phyloP scores from a whole-genome alignment of 2,113 vertebrate species.

The Equus quagga region DNA sequence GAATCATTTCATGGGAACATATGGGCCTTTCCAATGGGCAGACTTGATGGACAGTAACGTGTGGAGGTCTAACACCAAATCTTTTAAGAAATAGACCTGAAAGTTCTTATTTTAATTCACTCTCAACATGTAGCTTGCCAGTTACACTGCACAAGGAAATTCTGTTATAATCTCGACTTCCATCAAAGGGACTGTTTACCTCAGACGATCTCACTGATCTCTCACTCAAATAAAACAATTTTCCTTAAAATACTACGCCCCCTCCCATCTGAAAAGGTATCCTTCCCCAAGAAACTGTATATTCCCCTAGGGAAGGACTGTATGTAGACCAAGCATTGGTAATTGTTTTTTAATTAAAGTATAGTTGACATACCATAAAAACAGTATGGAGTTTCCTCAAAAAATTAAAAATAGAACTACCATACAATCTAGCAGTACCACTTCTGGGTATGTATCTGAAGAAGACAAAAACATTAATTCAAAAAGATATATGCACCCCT shows the following conservation, averaged over 20 bases:
- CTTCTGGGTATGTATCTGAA: too few species aligned
- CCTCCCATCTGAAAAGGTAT: not conserved
- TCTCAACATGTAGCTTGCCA: not conserved
- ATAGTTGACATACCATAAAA: too few species aligned
- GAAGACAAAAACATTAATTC: too few species aligned
- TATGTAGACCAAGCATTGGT: not conserved
- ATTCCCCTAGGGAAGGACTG: not conserved
- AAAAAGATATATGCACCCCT: too few species aligned
- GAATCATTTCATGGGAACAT: not conserved
- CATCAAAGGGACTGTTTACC: slow-evolving; percentile 17
- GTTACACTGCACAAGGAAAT: slow-evolving; percentile 41
- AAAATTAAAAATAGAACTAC: too few species aligned
- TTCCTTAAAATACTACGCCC: slow-evolving; percentile 9
- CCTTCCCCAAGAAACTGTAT: not conserved
- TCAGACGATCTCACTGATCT: not conserved
- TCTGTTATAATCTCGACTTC: slow-evolving; percentile 32
- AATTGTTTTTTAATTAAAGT: not conserved
- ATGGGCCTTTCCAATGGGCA: not conserved
- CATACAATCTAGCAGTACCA: too few species aligned
- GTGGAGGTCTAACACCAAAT: not conserved
- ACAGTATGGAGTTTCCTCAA: too few species aligned
- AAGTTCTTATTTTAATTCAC: slow-evolving; percentile 2
- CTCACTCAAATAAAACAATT: not conserved
- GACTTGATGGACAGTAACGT: not conserved
- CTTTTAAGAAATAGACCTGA: slow-evolving; percentile 31